Percentiles rank a stretch among this genome's conserved stretches.
Conservation (phyloP, 2,797 vertebrate species). For the Enteromius fasciolatus region DNA sequence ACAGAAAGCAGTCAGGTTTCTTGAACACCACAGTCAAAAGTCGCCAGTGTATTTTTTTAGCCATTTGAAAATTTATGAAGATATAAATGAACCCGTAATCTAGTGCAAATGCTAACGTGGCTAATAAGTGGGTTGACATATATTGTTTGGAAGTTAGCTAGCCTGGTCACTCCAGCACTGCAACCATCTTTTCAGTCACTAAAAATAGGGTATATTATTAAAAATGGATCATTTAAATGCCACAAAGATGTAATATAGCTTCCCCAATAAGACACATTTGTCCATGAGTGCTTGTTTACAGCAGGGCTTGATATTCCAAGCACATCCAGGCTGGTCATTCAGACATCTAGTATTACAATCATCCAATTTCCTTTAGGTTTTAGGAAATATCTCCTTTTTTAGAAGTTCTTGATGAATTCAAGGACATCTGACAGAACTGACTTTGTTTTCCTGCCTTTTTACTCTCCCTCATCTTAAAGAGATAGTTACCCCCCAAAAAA, state of each 20-base stretch:
- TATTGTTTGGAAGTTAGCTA: conserved; percentile 27
- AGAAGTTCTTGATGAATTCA: background rate
- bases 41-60: background rate
- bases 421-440: background rate
- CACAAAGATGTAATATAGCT: background rate
- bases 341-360: background rate
- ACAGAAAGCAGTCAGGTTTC: background rate
- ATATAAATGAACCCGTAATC: background rate
- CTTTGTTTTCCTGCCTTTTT: background rate
- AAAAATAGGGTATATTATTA: background rate
- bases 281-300: background rate
- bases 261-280: background rate
- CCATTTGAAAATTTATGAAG: background rate
- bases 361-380: background rate
- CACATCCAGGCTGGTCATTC: background rate
- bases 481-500: background rate
- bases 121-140: conserved; percentile 23
- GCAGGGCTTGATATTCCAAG: background rate
- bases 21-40: background rate
- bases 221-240: background rate
- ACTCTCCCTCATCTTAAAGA: background rate
- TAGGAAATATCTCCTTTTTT: background rate
- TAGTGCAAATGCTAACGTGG: conserved; percentile 29
- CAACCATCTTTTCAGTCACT: background rate
- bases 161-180: conserved; percentile 1